Percentiles rank a stretch among this genome's conserved stretches.
These are phyloP conservation scores for Eriosoma lanigerum DNA, from an alignment of 1,140 invertebrate genomes.

Conservation along the genomic window DNA sequence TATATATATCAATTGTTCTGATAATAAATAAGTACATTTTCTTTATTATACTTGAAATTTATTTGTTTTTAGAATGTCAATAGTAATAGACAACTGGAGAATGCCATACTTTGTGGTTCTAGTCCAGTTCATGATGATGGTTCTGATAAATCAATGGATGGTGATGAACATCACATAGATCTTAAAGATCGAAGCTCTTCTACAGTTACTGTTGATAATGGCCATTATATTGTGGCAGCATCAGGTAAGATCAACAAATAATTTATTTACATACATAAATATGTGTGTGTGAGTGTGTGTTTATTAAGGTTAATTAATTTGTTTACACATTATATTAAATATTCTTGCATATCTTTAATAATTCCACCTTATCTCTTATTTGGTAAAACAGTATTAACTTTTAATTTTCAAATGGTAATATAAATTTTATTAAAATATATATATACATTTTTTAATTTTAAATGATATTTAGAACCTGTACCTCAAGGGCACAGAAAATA, in stretches of 20 bases:
- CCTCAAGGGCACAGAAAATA: too few species aligned
- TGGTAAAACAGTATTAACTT: too few species aligned
- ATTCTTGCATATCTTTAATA: too few species aligned
- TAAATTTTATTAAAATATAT: too few species aligned
- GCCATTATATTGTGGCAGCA: slow-evolving; percentile 46
- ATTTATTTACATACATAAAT: too few species aligned
- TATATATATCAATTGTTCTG: slow-evolving; percentile 17
- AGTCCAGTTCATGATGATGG: slow-evolving; percentile 48
- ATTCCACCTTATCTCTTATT: too few species aligned
- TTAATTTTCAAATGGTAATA: too few species aligned
- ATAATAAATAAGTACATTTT: slow-evolving; percentile 6
- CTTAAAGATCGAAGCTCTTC: slow-evolving; percentile 35
- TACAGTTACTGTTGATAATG: slow-evolving; percentile 46
- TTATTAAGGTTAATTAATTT: too few species aligned
- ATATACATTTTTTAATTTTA: too few species aligned
- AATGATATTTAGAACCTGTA: too few species aligned
- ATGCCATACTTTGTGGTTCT: slow-evolving; percentile 26
- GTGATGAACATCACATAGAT: slow-evolving; percentile 26
- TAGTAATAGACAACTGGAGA: slow-evolving; percentile 44
- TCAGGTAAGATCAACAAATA: background rate
- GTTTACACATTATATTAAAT: too few species aligned
- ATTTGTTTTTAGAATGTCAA: slow-evolving; percentile 12
- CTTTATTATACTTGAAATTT: background rate
- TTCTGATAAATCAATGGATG: slow-evolving; percentile 47
- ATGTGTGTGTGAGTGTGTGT: too few species aligned